These are phyloP conservation scores for Micrastur ruficollis DNA, from an alignment of 2,797 vertebrate species.

Conservation along the genomic window DNA sequence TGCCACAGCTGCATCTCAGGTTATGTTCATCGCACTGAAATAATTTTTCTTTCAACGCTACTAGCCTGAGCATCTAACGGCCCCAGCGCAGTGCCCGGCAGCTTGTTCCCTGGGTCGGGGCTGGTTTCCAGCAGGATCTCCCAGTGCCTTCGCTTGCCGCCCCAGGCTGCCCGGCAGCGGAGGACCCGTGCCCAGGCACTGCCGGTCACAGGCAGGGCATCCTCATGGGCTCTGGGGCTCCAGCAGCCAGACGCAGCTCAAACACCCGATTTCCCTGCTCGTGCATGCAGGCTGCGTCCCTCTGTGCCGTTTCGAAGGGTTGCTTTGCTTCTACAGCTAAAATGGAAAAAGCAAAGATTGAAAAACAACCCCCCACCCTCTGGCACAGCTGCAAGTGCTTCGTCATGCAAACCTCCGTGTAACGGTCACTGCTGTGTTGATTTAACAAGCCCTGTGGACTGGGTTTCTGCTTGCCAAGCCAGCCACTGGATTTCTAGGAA, in stretches of 20 bases:
- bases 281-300: background rate
- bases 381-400: background rate
- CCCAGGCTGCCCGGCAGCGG: background rate
- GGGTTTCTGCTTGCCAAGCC: background rate
- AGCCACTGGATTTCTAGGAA: background rate
- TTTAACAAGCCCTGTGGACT: background rate
- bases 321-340: background rate
- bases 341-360: background rate
- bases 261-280: fast-evolving
- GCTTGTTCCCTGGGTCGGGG: background rate
- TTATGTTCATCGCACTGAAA: background rate
- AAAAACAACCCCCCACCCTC: background rate
- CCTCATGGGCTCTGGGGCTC: background rate
- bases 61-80: background rate
- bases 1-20: background rate
- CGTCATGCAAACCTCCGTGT: fast-evolving
- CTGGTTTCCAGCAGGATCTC: background rate
- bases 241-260: background rate
- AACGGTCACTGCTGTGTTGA: background rate
- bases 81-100: fast-evolving
- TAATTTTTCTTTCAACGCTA: background rate
- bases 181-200: background rate
- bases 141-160: fast-evolving
- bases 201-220: background rate
- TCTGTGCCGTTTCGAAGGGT: fast-evolving